These are phyloP conservation scores for Gallinago stenura DNA, from an alignment of 2,797 vertebrate species.

Conservation along the genomic window DNA sequence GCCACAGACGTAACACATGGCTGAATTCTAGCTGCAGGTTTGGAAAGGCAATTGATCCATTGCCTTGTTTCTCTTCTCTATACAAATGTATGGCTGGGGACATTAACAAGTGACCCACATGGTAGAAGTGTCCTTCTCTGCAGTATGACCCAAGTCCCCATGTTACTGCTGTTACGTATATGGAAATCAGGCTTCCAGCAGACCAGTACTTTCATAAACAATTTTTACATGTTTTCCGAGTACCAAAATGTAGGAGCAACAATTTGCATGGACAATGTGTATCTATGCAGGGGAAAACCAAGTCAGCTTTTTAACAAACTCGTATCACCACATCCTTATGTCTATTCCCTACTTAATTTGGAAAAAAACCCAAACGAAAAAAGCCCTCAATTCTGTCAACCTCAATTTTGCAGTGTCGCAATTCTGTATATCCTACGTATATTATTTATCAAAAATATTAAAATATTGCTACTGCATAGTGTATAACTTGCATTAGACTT, in stretches of 20 bases:
- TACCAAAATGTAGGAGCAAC: not conserved
- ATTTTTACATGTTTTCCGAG: not conserved
- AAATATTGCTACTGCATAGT: conserved; percentile 10
- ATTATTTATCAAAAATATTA: conserved; percentile 3
- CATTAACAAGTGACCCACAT: not conserved
- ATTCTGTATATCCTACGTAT: not conserved
- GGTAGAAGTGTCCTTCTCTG: not conserved
- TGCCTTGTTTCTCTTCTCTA: accelerated
- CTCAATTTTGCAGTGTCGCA: not conserved
- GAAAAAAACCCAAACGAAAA: not conserved
- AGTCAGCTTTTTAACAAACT: not conserved
- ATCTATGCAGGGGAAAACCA: not conserved
- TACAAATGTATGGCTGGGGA: not conserved
- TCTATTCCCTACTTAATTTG: not conserved
- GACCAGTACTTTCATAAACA: not conserved
- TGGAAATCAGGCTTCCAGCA: not conserved
- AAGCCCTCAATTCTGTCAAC: accelerated
- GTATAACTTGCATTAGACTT: not conserved
- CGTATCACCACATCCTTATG: not conserved
- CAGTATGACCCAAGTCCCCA: not conserved
- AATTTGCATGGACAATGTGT: not conserved
- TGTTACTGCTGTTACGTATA: not conserved
- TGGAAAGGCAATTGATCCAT: not conserved
- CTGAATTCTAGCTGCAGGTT: not conserved
- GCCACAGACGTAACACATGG: not conserved